Percentiles rank a stretch among this genome's conserved stretches.
These are phyloP conservation scores for Ectropis grisescens DNA, from an alignment of 1,140 invertebrate genomes.

Conservation along the genomic window DNA sequence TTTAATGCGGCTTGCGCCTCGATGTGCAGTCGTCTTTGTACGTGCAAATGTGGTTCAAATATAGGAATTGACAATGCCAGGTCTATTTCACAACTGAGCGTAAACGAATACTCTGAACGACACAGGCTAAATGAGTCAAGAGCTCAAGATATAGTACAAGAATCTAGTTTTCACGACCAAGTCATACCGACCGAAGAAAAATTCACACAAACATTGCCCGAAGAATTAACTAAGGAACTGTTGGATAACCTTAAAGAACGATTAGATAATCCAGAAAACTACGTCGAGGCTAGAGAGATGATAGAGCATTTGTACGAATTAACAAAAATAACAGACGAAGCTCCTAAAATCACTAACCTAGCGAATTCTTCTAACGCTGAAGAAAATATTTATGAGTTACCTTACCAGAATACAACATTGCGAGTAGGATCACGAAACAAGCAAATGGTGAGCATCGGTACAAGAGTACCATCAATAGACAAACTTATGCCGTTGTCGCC, in stretches of 20 bases:
- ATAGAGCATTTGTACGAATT: constrained; percentile 84
- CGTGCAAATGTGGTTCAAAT: constrained; percentile 31
- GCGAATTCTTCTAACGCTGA: constrained; percentile 41
- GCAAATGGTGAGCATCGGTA: constrained; percentile 72
- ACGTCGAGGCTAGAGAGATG: constrained; percentile 81
- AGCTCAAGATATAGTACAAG: constrained; percentile 59
- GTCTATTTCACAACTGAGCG: constrained; percentile 74
- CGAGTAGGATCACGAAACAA: constrained; percentile 51
- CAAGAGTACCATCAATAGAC: constrained; percentile 74
- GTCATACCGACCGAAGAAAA: constrained; percentile 74
- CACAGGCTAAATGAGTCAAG: constrained; percentile 67
- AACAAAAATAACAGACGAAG: constrained; percentile 79
- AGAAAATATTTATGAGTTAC: constrained; percentile 77
- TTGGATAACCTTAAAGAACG: constrained; percentile 77
- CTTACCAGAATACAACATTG: constrained; percentile 64
- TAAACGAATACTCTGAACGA: constrained; percentile 75
- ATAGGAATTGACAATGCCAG: constrained; percentile 61
- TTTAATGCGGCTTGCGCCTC: constrained; percentile 37
- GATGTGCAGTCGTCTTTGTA: constrained; percentile 34
- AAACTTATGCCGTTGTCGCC: constrained; percentile 68
- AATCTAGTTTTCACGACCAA: constrained; percentile 46
- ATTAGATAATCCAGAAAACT: constrained; percentile 80
- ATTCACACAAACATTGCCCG: constrained; percentile 79
- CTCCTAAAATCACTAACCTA: constrained; percentile 55
- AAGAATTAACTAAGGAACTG: constrained; percentile 81